A percentile compares a stretch with the other conserved stretches of the same genome.
These are phyloP conservation scores for Gallinago nigripennis DNA, from an alignment of 2,797 vertebrate genomes.

Conservation along the genomic window DNA sequence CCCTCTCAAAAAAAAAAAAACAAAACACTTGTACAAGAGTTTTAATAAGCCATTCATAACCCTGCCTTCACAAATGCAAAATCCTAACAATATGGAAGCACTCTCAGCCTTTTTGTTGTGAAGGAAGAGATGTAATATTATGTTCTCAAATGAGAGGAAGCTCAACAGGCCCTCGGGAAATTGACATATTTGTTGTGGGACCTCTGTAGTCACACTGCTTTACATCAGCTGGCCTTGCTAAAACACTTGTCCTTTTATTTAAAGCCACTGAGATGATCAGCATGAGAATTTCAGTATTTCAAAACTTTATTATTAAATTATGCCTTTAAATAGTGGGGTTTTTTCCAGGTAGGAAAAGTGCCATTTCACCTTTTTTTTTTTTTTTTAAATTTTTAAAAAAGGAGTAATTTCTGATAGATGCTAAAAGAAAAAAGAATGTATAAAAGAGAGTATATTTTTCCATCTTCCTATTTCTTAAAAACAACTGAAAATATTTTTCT, in stretches of 20 bases:
- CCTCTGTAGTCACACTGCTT: background rate
- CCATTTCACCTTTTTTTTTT: background rate
- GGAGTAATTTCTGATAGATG: background rate
- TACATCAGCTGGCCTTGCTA: background rate
- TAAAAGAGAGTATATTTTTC: background rate
- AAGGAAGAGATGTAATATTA: background rate
- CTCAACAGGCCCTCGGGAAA: background rate
- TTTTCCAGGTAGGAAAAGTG: background rate
- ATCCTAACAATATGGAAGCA: background rate
- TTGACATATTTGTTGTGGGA: background rate
- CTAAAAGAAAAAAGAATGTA: background rate
- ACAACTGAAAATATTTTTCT: background rate
- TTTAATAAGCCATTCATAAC: background rate
- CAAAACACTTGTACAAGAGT: background rate
- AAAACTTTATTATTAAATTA: background rate
- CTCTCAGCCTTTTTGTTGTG: background rate
- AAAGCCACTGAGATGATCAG: background rate
- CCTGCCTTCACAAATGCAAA: background rate
- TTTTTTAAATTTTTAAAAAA: background rate
- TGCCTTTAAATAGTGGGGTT: background rate
- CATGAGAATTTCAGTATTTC: background rate
- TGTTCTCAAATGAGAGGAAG: background rate
- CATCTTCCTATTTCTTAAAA: background rate
- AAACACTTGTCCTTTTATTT: background rate
- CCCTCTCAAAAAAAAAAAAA: fast-evolving